Percentiles rank a stretch among this genome's conserved stretches.
These are phyloP conservation scores for Papilio gigon DNA, from an alignment of 2,888 invertebrate species.

Conservation along the genomic window DNA sequence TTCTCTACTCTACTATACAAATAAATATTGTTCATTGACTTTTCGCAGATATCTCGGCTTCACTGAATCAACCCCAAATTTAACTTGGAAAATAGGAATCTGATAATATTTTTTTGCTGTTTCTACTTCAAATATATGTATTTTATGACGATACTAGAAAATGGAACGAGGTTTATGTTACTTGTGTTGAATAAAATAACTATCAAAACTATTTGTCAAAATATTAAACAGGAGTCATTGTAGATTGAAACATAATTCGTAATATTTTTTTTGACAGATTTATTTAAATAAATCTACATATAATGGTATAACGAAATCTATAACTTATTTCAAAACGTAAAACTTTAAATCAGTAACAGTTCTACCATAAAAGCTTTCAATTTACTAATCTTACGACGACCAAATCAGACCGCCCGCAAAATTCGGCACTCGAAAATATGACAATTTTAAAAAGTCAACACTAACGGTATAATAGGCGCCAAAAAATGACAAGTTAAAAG, in stretches of 20 bases:
- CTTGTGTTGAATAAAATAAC: too few relatives aligned
- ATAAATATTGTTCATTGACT: constrained; percentile 72
- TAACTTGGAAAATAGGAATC: constrained; percentile 1
- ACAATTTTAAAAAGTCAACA: constrained; percentile 52
- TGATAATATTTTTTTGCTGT: neutral
- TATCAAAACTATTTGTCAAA: too few relatives aligned
- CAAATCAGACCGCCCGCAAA: neutral
- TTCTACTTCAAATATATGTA: neutral
- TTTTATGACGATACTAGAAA: too few relatives aligned
- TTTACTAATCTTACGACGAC: neutral
- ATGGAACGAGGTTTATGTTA: too few relatives aligned
- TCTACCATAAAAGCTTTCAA: neutral
- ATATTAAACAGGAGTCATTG: too few relatives aligned
- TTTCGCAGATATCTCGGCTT: constrained; percentile 50
- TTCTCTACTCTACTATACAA: constrained; percentile 56
- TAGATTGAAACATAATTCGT: too few relatives aligned
- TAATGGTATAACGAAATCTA: neutral
- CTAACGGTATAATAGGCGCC: constrained; percentile 67
- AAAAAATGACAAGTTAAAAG: constrained; percentile 72
- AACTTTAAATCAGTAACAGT: neutral
- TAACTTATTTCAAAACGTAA: neutral
- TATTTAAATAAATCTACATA: too few relatives aligned
- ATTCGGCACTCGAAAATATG: constrained; percentile 42
- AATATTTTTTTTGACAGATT: too few relatives aligned
- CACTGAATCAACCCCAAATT: constrained; percentile 40